Evolutionary conservation across 1,140 invertebrate genomes (phyloP).

Genomic region (Diachasmimorpha longicaudata): DNA sequence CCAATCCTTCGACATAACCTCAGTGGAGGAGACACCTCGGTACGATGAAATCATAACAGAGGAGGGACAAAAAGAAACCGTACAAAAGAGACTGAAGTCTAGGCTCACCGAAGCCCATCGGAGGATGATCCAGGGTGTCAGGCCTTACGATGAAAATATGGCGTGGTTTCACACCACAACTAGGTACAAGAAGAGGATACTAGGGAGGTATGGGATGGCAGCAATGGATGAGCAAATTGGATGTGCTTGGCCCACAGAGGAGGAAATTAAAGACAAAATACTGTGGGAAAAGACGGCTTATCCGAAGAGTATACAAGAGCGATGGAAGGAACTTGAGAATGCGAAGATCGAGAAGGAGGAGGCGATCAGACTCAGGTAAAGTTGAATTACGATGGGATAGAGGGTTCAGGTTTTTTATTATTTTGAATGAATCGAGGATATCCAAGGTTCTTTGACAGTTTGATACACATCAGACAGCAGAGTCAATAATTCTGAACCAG

Average conservation of each 20-base stretch:
- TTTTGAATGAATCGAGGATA: no score
- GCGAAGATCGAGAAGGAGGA: conserved; percentile 51
- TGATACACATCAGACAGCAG: no score
- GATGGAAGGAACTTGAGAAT: conserved; percentile 59
- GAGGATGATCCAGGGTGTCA: conserved; percentile 62
- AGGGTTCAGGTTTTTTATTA: no score
- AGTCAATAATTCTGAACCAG: no score
- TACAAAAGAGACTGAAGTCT: conserved; percentile 66
- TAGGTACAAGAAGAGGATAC: conserved; percentile 66
- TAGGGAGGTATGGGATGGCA: conserved; percentile 67
- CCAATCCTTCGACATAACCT: conserved; percentile 26
- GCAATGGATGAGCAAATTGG: conserved; percentile 59
- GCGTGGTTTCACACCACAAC: conserved; percentile 64
- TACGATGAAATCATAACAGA: conserved; percentile 32
- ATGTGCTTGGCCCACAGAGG: conserved; percentile 66
- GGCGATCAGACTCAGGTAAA: conserved; percentile 46
- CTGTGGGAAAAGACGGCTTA: conserved; percentile 70
- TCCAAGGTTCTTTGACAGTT: no score
- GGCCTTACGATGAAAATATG: conserved; percentile 61
- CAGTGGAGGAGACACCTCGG: conserved; percentile 19
- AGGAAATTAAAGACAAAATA: conserved; percentile 65
- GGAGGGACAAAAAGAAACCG: conserved; percentile 18
- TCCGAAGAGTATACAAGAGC: conserved; percentile 68
- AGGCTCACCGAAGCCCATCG: conserved; percentile 61
- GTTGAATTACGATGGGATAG: background rate